These are phyloP conservation scores for Alosa alosa DNA, from an alignment of 2,113 vertebrate species.

Conservation along the genomic window DNA sequence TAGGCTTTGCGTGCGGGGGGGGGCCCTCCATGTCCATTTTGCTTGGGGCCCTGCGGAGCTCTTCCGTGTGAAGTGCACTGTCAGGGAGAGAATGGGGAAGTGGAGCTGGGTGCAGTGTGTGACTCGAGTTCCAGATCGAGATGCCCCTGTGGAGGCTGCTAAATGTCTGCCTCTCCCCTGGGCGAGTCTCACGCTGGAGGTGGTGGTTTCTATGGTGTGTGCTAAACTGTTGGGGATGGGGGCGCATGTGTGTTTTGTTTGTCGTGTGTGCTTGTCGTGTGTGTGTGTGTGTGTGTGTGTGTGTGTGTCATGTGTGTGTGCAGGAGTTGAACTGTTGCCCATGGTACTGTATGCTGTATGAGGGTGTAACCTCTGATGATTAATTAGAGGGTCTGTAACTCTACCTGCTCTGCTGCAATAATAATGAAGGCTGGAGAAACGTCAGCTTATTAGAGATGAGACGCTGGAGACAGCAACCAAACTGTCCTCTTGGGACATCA, in stretches of 20 bases:
- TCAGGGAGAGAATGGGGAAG: background rate
- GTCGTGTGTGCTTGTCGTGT: background rate
- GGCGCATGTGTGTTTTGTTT: background rate
- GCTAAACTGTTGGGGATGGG: background rate
- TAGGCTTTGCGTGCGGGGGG: no score
- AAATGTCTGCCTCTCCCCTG: background rate
- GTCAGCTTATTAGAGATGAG: slow-evolving; percentile 26
- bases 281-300: slow-evolving; percentile 5
- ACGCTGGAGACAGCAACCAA: slow-evolving; percentile 28
- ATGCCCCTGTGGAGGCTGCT: background rate
- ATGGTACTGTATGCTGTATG: no score
- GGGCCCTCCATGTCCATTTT: no score
- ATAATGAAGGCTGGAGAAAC: slow-evolving; percentile 37
- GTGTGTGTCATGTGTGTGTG: slow-evolving; percentile 10
- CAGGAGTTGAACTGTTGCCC: background rate
- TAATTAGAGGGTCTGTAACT: slow-evolving; percentile 41
- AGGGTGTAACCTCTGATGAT: slow-evolving; percentile 40
- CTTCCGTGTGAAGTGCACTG: background rate
- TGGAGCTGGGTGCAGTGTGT: background rate
- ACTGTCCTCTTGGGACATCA: slow-evolving; percentile 17
- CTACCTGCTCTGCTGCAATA: slow-evolving; percentile 35
- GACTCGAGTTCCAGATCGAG: background rate
- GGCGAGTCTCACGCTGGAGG: background rate
- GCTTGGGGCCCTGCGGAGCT: no score
- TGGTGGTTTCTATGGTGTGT: slow-evolving; percentile 3